phyloP scores from a whole-genome alignment of 1,140 invertebrate genomes.

The Gryllus bimaculatus region DNA sequence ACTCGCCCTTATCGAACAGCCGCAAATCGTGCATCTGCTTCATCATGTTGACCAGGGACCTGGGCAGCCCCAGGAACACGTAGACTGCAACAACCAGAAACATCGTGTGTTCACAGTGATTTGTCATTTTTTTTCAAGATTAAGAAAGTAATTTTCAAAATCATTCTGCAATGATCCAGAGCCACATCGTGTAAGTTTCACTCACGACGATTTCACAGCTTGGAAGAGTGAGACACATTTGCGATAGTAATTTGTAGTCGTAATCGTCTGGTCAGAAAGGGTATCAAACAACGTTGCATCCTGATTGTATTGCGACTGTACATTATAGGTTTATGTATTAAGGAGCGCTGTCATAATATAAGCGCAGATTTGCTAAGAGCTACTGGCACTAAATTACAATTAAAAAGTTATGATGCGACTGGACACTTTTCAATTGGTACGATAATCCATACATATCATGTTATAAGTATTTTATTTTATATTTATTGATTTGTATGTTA shows the following conservation, averaged over 20 bases:
- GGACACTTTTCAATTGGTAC: too few species aligned
- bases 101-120: not conserved
- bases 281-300: too few species aligned
- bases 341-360: too few species aligned
- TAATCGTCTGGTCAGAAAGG: too few species aligned
- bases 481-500: too few species aligned
- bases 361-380: too few species aligned
- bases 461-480: too few species aligned
- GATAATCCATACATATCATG: too few species aligned
- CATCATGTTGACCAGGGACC: constrained; percentile 81
- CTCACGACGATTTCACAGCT: not conserved
- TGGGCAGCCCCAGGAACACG: constrained; percentile 75
- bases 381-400: too few species aligned
- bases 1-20: constrained; percentile 82
- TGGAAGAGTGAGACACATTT: not conserved
- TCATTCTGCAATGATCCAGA: not conserved
- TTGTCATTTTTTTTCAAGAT: not conserved
- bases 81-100: constrained; percentile 59
- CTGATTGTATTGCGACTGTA: too few species aligned
- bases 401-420: too few species aligned
- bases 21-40: constrained; percentile 76
- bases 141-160: not conserved
- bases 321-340: too few species aligned
- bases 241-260: not conserved
- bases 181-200: not conserved